Base-by-base conservation (phyloP, 2,113 vertebrate genomes). In the Dipodomys spectabilis region DNA sequence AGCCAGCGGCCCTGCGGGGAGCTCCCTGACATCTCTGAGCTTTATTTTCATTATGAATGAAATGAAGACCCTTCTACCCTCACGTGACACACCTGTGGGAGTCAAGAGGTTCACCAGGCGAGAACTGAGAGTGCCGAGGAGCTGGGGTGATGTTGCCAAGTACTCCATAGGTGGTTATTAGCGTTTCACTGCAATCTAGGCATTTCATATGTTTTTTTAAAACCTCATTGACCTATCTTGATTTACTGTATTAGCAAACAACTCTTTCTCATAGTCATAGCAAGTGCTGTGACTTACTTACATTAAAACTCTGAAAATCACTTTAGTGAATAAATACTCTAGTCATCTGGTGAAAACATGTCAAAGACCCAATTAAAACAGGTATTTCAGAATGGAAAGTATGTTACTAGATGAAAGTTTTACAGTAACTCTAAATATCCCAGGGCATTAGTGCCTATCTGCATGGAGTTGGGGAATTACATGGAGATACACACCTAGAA, bases 131-230 rank as follows among this genome's bases (percentile, higher is more conserved):
- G 5, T 5, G 9, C 20, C 68, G 15, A 32, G 22, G 11, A n/a
- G 19, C 49, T 20, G 32, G 0, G 20, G n/a, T 8, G 25, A 45
- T 0, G 15, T 0, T 6, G 18, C 39, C 1, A 0, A 0, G 5
- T 32, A 1, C 45, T 25, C 0, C 0, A 6, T 30, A 45, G 67
- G 2, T 0, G 30, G 3, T 89, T 1, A 7, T 0, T 3, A 5
- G 1, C 1, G 28, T 8, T 82, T 13, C 20, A 5, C 18, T n/a
- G 22, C 7, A 23, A 12, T 25, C 45, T 28, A 35, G 39, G 25
- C 9, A 25, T 16, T 27, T 53, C 72, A 35, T 19, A 15, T 39
- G 6, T 39, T 6, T 39, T 39, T 39, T 39, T 39, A 39, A 39
- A 39, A 39, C 39, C 39, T 39, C 39, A 39, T 39, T 39, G 39